Evolutionary conservation across 2,797 vertebrate species (phyloP), one percentile per base, ranked within the genome.

Genomic region (Enteromius fasciolatus): DNA sequence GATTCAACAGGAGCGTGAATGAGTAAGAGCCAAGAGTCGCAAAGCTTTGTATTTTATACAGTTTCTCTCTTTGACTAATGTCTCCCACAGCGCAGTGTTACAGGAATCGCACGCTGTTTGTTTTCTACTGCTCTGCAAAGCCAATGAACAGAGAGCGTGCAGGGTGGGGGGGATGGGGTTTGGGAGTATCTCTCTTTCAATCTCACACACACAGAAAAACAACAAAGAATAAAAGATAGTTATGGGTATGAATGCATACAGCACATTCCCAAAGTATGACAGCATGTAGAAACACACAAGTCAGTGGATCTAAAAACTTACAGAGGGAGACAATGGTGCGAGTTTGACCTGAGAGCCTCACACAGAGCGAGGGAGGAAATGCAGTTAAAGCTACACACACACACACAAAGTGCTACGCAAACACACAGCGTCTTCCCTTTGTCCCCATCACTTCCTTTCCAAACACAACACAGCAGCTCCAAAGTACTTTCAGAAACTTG

Each of bases 71-170:
- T 70, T 80, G 52, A 80, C 66, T 80, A 80, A 80, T 70, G 78
- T 50, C 78, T 70, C 78, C 78, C 67, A 70, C 67, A 59, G 67
- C 6, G 36, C 36, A 70, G 52, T 28, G 67, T 80, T 80, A 80
- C 78, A 80, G 78, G 67, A 80, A 80, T n/a, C 78, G 17, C 67
- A 80, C 3, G 17, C 78, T 70, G 78, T 80, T 70, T 70, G 66
- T 80, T 69, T 70, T 70, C 67, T 57, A 25, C 78, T 46, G 17
- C 17, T 31, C 52, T 70, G 70, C 23, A 70, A 70, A 80, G 52
- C 78, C 67, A 80, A 69, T 70, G 78, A 80, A 57, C 36, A 1
- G 50, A 6, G 23, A 20, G 78, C 12, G 11, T 70, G 50, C 18
- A 23, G 66, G 57, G 12, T 11, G 17, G 10, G 28, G 50, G 66